Conservation (phyloP, 2,113 vertebrate species). For the Python bivittatus region DNA sequence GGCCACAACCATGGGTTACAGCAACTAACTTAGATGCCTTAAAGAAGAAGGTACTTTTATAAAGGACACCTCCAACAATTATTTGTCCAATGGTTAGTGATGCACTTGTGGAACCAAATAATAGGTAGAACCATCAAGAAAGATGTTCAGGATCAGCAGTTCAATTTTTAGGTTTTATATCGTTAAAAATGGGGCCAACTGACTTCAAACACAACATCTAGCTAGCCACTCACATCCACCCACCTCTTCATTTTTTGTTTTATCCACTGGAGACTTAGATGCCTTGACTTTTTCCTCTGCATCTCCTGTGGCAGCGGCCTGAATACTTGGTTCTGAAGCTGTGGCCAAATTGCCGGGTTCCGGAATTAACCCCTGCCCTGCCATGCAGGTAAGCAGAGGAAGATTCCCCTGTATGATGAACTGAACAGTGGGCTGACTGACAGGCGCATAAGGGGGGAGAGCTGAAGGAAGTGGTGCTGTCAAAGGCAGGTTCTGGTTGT, state of each 20-base stretch:
- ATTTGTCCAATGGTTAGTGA: background rate
- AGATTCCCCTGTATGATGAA: conserved; percentile 73
- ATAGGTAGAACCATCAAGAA: background rate
- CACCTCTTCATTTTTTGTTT: conserved; percentile 78
- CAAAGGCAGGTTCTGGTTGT: conserved; percentile 64
- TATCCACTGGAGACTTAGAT: conserved; percentile 63
- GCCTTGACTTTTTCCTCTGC: conserved; percentile 36
- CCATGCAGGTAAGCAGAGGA: conserved; percentile 51
- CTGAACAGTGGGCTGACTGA: conserved; percentile 73
- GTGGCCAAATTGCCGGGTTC: conserved; percentile 52
- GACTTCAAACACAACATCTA: background rate
- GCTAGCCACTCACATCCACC: conserved; percentile 31
- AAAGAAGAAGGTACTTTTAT: background rate
- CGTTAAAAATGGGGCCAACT: background rate
- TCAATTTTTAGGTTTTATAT: background rate
- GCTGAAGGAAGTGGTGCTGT: conserved; percentile 56
- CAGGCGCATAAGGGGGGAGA: conserved; percentile 56
- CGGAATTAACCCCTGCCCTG: conserved; percentile 61
- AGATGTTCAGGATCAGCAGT: background rate
- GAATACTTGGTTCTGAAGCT: conserved; percentile 64
- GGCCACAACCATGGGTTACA: background rate
- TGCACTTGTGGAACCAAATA: background rate
- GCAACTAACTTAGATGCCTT: background rate
- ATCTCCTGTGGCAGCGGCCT: conserved; percentile 49
- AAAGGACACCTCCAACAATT: background rate